phyloP scores from a whole-genome alignment of 2,888 invertebrate genomes.

The Leptinotarsa haldemani region DNA sequence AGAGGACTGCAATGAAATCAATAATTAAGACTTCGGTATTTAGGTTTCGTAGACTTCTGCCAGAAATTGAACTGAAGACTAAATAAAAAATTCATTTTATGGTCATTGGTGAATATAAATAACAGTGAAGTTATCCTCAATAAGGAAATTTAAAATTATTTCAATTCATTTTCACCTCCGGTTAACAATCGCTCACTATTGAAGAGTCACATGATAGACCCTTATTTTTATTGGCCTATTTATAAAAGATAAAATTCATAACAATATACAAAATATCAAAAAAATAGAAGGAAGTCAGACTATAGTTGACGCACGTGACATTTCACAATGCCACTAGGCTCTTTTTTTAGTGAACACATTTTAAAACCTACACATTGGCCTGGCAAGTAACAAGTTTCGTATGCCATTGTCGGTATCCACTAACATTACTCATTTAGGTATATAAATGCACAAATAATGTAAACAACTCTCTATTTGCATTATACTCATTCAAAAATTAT shows the following conservation, averaged over 20 bases:
- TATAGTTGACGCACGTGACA: conserved; percentile 12
- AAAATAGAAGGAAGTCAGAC: conserved; percentile 10
- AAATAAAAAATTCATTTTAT: not conserved
- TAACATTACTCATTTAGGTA: conserved; percentile 34
- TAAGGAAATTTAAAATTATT: not conserved
- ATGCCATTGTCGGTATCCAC: conserved; percentile 43
- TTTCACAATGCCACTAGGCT: conserved; percentile 1
- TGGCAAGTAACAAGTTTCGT: conserved; percentile 46
- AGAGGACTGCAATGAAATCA: not conserved
- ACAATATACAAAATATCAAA: conserved; percentile 16
- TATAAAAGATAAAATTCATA: conserved; percentile 10
- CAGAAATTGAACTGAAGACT: not conserved
- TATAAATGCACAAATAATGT: conserved; percentile 50
- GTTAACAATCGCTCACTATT: not conserved
- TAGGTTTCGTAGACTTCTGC: conserved; percentile 7
- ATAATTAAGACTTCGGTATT: not conserved
- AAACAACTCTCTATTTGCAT: conserved; percentile 47
- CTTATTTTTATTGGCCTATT: not conserved
- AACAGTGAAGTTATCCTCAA: not conserved
- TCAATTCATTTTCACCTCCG: conserved; percentile 2
- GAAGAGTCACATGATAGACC: not conserved
- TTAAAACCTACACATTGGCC: conserved; percentile 45
- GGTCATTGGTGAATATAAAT: not conserved
- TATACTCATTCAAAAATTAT: conserved; percentile 43
- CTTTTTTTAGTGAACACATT: conserved; percentile 45